Conservation (phyloP, 2,113 vertebrate genomes). For the Pygoscelis antarcticus region DNA sequence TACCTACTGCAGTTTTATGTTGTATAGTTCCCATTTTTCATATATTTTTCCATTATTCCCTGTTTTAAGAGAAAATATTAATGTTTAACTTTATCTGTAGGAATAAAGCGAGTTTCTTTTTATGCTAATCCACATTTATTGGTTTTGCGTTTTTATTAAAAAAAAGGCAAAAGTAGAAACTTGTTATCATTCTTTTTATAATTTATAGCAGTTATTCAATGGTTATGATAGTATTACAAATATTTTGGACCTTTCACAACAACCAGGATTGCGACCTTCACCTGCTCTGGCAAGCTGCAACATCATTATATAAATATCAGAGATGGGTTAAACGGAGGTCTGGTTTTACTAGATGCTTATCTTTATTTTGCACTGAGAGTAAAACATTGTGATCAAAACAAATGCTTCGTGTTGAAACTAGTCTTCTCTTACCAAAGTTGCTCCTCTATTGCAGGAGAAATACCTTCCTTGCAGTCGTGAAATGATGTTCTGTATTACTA, state of each 20-base stretch:
- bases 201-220: not conserved
- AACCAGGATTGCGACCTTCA: not conserved
- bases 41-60: not conserved
- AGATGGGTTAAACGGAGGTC: conserved; percentile 18
- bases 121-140: not conserved
- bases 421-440: not conserved
- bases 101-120: not conserved
- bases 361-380: conserved; percentile 20
- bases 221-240: not conserved
- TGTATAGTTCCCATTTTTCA: not conserved
- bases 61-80: not conserved
- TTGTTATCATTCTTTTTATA: not conserved
- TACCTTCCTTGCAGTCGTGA: not conserved
- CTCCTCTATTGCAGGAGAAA: not conserved
- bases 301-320: not conserved
- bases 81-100: not conserved
- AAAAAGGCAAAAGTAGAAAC: not conserved
- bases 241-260: not conserved
- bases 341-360: conserved; percentile 52
- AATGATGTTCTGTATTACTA: not conserved
- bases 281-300: conserved; percentile 5
- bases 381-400: conserved; percentile 22
- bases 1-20: not conserved
- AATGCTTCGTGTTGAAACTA: conserved; percentile 37
- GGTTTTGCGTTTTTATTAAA: not conserved